Evolutionary conservation across 2,797 vertebrate species (phyloP), one percentile per base, ranked within the genome.

Genomic region (Ctenochaetus hawaiiensis): DNA sequence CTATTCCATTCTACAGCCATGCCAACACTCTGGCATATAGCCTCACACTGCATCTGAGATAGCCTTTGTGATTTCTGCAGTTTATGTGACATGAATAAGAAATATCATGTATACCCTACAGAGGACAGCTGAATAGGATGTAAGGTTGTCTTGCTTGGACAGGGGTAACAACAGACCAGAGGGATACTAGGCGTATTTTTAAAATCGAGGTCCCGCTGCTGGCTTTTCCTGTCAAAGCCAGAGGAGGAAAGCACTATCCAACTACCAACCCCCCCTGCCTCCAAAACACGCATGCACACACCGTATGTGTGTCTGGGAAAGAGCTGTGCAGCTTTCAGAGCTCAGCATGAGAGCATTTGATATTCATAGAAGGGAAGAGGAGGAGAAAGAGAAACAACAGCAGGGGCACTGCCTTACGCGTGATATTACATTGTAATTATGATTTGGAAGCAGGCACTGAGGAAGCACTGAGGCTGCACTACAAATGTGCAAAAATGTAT

Each of bases 371-470:
- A 92, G 86, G 84, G 89, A 88, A 87, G 88, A 91, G 81, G 85
- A 91, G 85, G 90, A 92, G 89, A 91, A 89, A 89, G 85, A 89
- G 90, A 91, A 91, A 93, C 93, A 93, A 91, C 92, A 93, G 91
- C 83, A 9, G 91, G 91, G 88, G 89, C 86, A 84, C 81, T 84
- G 89, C 87, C 89, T 89, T 83, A 93, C 84, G 86, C 91, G 89
- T 93, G 91, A 93, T 93, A 94, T 94, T 94, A 94, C 92, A 89
- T 92, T 91, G 93, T 95, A 95, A 94, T 95, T 95, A 95, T 94
- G 93, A 94, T 91, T 92, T 91, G 82, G 88, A 92, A 87, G 92
- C 87, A 82, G 91, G 84, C 81, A 80, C 76, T 83, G 78, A 87
- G 84, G 89, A 88, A 67, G 83, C 77, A 78, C 67, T 62, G 79